phyloP scores from a whole-genome alignment of 2,113 vertebrate species.

The Balaenoptera acutorostrata region DNA sequence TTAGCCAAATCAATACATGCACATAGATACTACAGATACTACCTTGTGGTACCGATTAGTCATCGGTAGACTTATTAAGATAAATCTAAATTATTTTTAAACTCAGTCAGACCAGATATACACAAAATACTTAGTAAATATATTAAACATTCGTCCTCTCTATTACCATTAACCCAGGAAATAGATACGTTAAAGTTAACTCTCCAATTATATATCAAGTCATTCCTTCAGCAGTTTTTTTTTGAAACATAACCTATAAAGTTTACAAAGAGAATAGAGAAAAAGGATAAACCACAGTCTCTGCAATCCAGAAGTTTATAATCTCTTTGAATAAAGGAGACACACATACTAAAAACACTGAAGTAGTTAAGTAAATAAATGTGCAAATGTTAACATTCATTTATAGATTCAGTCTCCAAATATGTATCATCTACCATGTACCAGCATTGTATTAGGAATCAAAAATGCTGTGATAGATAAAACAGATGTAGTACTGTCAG shows the following conservation, averaged over 20 bases:
- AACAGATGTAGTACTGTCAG: background rate
- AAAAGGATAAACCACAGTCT: background rate
- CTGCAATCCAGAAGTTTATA: background rate
- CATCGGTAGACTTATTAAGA: background rate
- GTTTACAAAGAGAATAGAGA: background rate
- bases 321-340: background rate
- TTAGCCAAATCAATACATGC: background rate
- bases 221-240: background rate
- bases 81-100: constrained; percentile 2
- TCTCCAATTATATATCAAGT: background rate
- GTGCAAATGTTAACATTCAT: background rate
- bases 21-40: background rate
- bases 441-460: background rate
- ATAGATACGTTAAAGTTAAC: background rate
- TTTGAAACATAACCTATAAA: background rate
- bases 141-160: background rate
- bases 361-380: background rate
- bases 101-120: background rate
- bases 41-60: background rate
- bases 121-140: background rate
- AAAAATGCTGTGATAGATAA: background rate
- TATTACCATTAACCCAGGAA: background rate
- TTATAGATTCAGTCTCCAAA: background rate
- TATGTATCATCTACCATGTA: background rate
- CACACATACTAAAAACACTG: background rate